Evolutionary conservation across 2,113 vertebrate genomes (phyloP).

Genomic region (Callionymus lyra): DNA sequence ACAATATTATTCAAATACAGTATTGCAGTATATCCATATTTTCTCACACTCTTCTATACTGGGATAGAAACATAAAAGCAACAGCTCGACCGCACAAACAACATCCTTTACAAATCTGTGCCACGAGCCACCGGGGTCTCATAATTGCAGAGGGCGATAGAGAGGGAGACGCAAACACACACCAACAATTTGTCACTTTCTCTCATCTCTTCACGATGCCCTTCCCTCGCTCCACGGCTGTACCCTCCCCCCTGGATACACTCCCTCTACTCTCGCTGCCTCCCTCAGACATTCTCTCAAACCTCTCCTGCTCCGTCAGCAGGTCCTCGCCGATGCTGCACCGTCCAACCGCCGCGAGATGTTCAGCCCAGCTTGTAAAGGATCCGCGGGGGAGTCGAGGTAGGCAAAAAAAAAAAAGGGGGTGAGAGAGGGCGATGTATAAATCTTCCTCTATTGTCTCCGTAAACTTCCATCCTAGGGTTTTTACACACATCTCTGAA

Average conservation of each 20-base stretch:
- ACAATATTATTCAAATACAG: too few relatives aligned
- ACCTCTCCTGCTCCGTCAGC: constrained; percentile 32
- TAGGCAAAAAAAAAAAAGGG: too few relatives aligned
- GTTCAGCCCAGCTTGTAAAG: constrained; percentile 54
- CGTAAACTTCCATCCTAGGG: too few relatives aligned
- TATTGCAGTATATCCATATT: too few relatives aligned
- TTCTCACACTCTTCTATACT: too few relatives aligned
- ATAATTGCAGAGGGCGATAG: too few relatives aligned
- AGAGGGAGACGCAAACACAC: constrained; percentile 1
- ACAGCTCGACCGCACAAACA: too few relatives aligned
- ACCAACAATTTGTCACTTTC: constrained; percentile 17
- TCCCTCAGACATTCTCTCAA: constrained; percentile 10
- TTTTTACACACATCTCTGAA: neutral
- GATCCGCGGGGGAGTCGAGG: constrained; percentile 48
- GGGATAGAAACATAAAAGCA: too few relatives aligned
- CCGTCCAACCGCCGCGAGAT: constrained; percentile 39
- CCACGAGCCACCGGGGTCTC: too few relatives aligned
- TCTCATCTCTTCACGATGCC: constrained; percentile 41
- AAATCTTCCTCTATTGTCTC: too few relatives aligned
- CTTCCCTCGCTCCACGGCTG: constrained; percentile 26
- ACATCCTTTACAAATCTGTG: too few relatives aligned
- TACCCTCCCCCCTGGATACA: constrained; percentile 42
- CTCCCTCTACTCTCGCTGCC: constrained; percentile 14
- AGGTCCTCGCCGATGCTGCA: constrained; percentile 45
- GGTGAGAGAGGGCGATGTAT: too few relatives aligned